Conservation (phyloP, 2,113 vertebrate genomes). For the Synodontis membranacea region DNA sequence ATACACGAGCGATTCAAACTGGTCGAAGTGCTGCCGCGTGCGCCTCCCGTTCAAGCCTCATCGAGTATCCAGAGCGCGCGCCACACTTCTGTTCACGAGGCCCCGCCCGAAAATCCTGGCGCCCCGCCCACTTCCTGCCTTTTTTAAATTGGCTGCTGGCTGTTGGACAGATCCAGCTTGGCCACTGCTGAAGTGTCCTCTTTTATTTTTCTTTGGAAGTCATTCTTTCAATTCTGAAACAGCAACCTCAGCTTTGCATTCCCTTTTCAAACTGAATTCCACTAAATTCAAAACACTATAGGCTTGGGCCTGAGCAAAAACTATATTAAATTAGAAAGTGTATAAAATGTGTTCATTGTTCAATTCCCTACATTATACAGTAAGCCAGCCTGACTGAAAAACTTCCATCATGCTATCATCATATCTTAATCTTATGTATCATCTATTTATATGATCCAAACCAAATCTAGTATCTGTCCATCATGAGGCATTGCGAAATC, state of each 20-base stretch:
- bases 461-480: background rate
- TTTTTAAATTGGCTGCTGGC: background rate
- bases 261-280: background rate
- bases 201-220: background rate
- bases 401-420: background rate
- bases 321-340: no score
- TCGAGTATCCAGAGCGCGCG: background rate
- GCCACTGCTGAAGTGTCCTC: background rate
- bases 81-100: background rate
- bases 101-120: background rate
- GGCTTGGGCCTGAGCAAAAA: background rate
- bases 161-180: background rate
- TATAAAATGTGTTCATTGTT: background rate
- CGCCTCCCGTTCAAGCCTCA: background rate
- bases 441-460: background rate
- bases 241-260: background rate
- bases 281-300: background rate
- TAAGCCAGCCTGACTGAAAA: background rate
- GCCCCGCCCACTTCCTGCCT: background rate
- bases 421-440: background rate
- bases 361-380: background rate
- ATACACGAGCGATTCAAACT: constrained; percentile 38
- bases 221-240: background rate
- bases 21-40: constrained; percentile 6
- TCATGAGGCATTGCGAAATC: background rate